Conservation (phyloP, 2,797 vertebrate species). For the Chaenodraco wilsoni region DNA sequence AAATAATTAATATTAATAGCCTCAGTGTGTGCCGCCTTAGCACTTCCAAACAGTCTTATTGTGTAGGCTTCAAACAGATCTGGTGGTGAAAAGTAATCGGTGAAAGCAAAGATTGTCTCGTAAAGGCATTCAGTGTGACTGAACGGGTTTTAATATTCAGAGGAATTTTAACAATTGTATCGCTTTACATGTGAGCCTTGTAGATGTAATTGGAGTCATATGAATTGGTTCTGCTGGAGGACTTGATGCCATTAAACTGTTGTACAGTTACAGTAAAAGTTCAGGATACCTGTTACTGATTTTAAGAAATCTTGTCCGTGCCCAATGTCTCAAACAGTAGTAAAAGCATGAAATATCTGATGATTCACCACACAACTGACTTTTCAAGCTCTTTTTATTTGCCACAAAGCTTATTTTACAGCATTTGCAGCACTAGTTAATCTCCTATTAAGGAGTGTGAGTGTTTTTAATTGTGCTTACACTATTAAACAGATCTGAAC, state of each 20-base stretch:
- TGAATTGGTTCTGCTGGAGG: conserved; percentile 21
- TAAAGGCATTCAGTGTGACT: conserved; percentile 27
- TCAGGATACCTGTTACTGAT: conserved; percentile 38
- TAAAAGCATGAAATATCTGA: conserved; percentile 16
- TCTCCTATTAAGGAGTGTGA: conserved; percentile 41
- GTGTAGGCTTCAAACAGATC: conserved; percentile 32
- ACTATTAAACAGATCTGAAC: conserved; percentile 46
- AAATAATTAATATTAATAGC: conserved; percentile 23
- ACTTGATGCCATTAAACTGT: conserved; percentile 38
- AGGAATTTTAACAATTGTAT: conserved; percentile 18
- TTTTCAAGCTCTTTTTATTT: conserved; percentile 37
- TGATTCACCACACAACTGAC: background rate
- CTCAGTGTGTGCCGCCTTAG: conserved; percentile 62
- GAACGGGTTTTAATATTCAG: conserved; percentile 43
- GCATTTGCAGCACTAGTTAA: conserved; percentile 52
- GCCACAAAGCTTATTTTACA: conserved; percentile 57
- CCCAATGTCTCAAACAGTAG: conserved; percentile 25
- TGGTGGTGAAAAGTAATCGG: background rate
- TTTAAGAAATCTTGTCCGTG: conserved; percentile 20
- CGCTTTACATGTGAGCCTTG: conserved; percentile 37
- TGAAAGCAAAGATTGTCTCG: conserved; percentile 27
- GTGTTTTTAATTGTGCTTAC: conserved; percentile 57
- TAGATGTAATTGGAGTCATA: conserved; percentile 21
- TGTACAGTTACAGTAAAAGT: conserved; percentile 48
- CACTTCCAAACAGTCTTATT: conserved; percentile 50